phyloP scores from a whole-genome alignment of 64 coral and sea anemone genomes.

The Montipora sp. region DNA sequence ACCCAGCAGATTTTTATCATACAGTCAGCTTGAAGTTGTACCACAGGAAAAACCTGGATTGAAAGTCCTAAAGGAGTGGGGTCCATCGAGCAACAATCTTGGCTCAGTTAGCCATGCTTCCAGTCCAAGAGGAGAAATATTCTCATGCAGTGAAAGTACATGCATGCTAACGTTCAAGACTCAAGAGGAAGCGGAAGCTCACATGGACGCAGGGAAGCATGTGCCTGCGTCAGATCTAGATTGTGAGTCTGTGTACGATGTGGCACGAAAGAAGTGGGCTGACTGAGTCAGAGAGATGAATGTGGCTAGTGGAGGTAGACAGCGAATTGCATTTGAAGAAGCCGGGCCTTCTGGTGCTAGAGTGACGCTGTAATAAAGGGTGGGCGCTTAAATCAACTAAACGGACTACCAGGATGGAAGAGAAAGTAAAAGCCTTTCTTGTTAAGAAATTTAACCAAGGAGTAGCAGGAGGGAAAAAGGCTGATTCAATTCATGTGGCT shows the following conservation, averaged over 20 bases:
- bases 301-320: conserved; percentile 30
- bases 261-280: conserved; percentile 52
- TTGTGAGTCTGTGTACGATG: conserved; percentile 2
- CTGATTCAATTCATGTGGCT: no score
- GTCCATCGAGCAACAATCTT: not conserved
- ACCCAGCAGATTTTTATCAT: conserved; percentile 6
- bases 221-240: not conserved
- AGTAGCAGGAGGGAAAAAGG: no score
- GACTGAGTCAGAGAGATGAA: conserved; percentile 40
- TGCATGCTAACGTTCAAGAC: no score
- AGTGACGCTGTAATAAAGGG: not conserved
- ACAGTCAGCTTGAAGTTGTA: conserved; percentile 31
- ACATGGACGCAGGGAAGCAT: not conserved
- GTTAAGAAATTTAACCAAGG: no score
- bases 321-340: conserved; percentile 24
- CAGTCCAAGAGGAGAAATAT: not conserved
- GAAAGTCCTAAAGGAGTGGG: not conserved
- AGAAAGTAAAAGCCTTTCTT: no score
- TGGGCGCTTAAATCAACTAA: conserved; percentile 52
- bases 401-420: no score
- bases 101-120: not conserved
- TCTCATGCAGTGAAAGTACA: not conserved
- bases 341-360: conserved; percentile 7
- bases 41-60: conserved; percentile 12
- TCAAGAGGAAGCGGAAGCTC: not conserved